Base-by-base conservation (phyloP, 2,113 vertebrate species). In the Ochotona curzoniae region DNA sequence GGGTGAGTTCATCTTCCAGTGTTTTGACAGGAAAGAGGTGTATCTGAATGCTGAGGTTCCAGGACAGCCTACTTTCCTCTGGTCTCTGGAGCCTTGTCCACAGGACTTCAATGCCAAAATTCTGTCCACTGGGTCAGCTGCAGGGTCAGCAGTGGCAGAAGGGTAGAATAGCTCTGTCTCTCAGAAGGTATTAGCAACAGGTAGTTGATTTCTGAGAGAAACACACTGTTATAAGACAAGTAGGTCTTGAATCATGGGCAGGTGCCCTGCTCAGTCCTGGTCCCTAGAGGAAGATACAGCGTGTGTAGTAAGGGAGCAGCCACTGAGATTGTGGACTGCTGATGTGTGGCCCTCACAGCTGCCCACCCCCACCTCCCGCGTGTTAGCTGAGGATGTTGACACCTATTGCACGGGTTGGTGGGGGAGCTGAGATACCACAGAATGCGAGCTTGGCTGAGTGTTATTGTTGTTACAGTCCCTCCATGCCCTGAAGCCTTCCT, bases 401-500 rank as follows among this genome's bases (percentile, higher is more conserved):
- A 12, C 5, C n/a, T 67, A 32, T 69, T 87, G 80, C 87, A 21
- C 26, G 73, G 15, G 26, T 14, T 9, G 20, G n/a, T 35, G 12
- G 61, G 47, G 35, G 25, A 63, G 66, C 69, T 54, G n/a, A 85
- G 74, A 69, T 64, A 54, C 32, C 25, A 67, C 51, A 44, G 82
- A 66, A 21, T 35, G n/a, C n/a, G 20, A 35, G 20, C 26, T 80
- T 44, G 49, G 25, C 18, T 12, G n/a, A 13, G 20, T 76, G 73
- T 38, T 95, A 25, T 32, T 75, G 17, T 64, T 26, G 30, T 54
- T 89, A 57, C 9, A 54, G 35, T 80, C 61, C 76, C 15, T 69
- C 21, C 9, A 25, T 91, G 76, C 94, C 89, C 89, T 81, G 81
- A 60, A 79, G 78, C 89, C 67, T 94, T 89, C 89, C 44, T 3